Evolutionary conservation across 2,113 vertebrate species (phyloP).

Genomic region (Pelmatolapia mariae): DNA sequence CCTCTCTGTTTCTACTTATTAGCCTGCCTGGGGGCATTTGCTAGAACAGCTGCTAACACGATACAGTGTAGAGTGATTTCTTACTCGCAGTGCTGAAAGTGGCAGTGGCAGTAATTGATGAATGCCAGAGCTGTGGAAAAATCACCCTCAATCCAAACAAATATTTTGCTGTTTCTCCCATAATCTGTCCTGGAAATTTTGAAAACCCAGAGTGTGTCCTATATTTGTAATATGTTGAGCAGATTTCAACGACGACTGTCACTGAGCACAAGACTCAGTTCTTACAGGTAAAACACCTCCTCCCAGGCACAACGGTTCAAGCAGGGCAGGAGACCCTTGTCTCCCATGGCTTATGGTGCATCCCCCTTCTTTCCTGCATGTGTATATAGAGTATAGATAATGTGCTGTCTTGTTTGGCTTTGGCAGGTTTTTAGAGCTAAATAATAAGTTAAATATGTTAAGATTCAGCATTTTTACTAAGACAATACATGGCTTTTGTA

Average conservation of each 20-base stretch:
- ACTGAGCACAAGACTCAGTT: constrained; percentile 68
- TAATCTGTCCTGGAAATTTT: constrained; percentile 41
- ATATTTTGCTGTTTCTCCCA: constrained; percentile 46
- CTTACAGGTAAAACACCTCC: constrained; percentile 77
- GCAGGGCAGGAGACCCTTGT: not conserved
- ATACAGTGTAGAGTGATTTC: not conserved
- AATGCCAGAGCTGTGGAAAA: constrained; percentile 67
- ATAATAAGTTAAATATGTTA: not conserved
- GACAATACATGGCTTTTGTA: not conserved
- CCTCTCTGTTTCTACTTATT: not conserved
- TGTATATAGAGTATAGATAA: not conserved
- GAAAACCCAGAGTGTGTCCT: constrained; percentile 62
- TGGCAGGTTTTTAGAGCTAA: not conserved
- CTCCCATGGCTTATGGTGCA: not conserved
- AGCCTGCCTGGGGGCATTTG: not conserved
- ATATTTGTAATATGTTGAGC: constrained; percentile 82
- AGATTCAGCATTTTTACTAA: not conserved
- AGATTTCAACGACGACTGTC: constrained; percentile 69
- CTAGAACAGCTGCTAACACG: not conserved
- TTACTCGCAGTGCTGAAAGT: not conserved
- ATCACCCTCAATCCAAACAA: constrained; percentile 37
- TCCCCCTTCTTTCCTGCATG: constrained; percentile 19
- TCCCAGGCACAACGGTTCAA: not conserved
- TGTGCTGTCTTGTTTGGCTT: not conserved
- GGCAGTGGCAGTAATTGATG: not conserved